Base-by-base conservation (phyloP, 1,140 invertebrate genomes). In the Rhizoglyphus robini region DNA sequence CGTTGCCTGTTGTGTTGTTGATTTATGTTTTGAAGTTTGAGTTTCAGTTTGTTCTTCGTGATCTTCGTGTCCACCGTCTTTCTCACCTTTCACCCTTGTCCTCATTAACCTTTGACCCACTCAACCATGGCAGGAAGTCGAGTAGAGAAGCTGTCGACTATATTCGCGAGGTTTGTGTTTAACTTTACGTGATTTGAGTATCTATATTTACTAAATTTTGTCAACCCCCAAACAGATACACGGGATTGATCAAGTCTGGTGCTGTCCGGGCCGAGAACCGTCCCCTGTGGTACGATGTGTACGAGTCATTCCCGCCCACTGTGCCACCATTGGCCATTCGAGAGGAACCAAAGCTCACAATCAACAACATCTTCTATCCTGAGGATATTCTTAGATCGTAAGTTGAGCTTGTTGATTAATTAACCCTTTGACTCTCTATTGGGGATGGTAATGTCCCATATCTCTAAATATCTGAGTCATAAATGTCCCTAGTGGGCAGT, bases 201-300 rank as follows among this genome's bases (percentile, higher is more conserved):
- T 11, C 8, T 41, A 18, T 41, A n/a, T n/a, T n/a, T n/a, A n/a
- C n/a, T n/a, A n/a, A n/a, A n/a, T n/a, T n/a, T n/a, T n/a, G n/a
- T n/a, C n/a, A n/a, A n/a, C 18, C 18, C 8, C 18, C 36, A n/a
- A n/a, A 65, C 73, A 92, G 90, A 75, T 76, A 86, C 3, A 81
- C 81, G 69, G 86, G 88, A 51, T 76, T 96, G 29, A 70, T 94
- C 1, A 80, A 81, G 68, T 80, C 84, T 25, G 85, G 84, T 49
- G 88, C 84, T 4, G 77, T 93, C 72, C 84, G 82, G 72, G 75
- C 82, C 29, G 81, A 86, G 70, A 88, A 93, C 69, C 79, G 83
- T 68, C 90, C 91, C 2, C 49, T 94, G n/a, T 95, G 91, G 90
- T 90, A 86, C 74, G 86, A 90, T 75, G 75, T 95, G 20, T 92